Conservation (phyloP, 2,888 invertebrate species). For the Orthosia gracilis region DNA sequence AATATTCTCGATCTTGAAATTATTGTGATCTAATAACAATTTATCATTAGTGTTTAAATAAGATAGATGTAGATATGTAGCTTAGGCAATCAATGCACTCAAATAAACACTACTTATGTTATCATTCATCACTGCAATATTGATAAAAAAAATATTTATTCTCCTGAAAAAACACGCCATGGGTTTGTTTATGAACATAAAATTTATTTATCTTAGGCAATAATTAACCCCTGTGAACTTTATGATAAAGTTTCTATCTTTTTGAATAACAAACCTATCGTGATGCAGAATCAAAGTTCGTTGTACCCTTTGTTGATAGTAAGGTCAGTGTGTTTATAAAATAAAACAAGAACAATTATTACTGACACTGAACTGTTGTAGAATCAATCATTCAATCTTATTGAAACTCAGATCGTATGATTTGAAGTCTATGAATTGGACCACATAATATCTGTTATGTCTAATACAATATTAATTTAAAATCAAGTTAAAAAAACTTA, state of each 20-base stretch:
- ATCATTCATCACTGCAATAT: not conserved
- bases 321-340: not conserved
- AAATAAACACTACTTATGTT: not conserved
- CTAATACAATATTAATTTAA: not conserved
- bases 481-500: not conserved
- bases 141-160: not conserved
- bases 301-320: slow-evolving; percentile 8
- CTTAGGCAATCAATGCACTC: not conserved
- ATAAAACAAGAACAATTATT: not conserved
- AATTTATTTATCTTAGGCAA: slow-evolving; percentile 27
- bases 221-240: slow-evolving; percentile 55
- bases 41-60: not conserved
- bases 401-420: slow-evolving; percentile 1
- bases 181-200: slow-evolving; percentile 17
- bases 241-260: slow-evolving; percentile 43
- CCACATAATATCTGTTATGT: not conserved
- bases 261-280: slow-evolving; percentile 34
- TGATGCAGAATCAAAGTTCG: slow-evolving; percentile 28
- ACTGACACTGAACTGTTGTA: not conserved
- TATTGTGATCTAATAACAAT: too few relatives aligned
- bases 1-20: too few relatives aligned
- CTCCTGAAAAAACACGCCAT: not conserved
- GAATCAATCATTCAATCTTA: slow-evolving; percentile 1
- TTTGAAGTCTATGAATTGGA: not conserved
- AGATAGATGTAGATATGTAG: not conserved